phyloP scores from a whole-genome alignment of 2,888 invertebrate species.

The Athetis lepigone region DNA sequence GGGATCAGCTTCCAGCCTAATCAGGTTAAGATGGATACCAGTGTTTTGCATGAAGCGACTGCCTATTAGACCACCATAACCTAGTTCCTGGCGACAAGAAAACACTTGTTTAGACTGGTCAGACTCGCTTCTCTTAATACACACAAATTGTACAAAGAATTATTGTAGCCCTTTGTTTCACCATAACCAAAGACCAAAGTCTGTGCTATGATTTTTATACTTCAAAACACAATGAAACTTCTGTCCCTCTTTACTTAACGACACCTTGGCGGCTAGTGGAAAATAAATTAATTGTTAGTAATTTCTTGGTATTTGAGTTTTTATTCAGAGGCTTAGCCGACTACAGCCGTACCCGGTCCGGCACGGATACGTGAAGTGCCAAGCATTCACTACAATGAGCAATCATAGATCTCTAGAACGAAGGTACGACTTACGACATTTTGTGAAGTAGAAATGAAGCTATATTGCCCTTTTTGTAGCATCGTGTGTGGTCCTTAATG shows the following conservation, averaged over 20 bases:
- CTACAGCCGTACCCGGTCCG: constrained; percentile 7
- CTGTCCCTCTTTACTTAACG: constrained; percentile 15
- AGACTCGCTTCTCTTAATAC: too few relatives aligned
- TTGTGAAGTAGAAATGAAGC: constrained; percentile 41
- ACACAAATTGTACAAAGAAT: too few relatives aligned
- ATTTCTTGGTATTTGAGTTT: constrained; percentile 64
- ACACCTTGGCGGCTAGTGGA: constrained; percentile 48
- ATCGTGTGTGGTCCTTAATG: constrained; percentile 34
- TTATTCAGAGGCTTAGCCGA: constrained; percentile 41
- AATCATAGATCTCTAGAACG: constrained; percentile 9
- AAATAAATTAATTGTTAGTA: constrained; percentile 66
- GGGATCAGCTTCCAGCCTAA: too few relatives aligned
- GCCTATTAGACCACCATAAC: too few relatives aligned
- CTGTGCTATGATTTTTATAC: too few relatives aligned
- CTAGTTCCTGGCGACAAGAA: too few relatives aligned
- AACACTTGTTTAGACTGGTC: too few relatives aligned
- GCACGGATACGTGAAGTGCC: constrained; percentile 53
- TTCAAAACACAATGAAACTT: constrained; percentile 14
- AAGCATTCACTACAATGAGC: constrained; percentile 51
- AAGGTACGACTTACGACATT: constrained; percentile 15
- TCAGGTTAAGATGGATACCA: too few relatives aligned
- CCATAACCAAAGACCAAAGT: too few relatives aligned
- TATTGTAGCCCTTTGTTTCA: too few relatives aligned
- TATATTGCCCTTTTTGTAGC: constrained; percentile 29
- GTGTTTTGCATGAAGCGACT: too few relatives aligned